phyloP scores from a whole-genome alignment of 1,140 invertebrate species.

The Bombyx mandarina region DNA sequence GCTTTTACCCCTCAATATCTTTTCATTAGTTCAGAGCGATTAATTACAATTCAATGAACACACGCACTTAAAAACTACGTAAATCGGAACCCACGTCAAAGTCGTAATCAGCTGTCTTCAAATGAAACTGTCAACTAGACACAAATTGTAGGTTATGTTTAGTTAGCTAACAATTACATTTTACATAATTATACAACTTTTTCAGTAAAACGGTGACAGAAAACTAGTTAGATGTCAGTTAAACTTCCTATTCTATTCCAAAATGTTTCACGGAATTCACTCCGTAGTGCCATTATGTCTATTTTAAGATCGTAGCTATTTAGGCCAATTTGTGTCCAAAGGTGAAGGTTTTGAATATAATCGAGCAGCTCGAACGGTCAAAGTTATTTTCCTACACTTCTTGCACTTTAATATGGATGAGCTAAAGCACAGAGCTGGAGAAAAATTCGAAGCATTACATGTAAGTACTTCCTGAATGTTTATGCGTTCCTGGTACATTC shows the following conservation, averaged over 20 bases:
- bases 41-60: too few relatives aligned
- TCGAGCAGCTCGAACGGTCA: constrained; percentile 34
- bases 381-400: constrained; percentile 27
- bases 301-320: constrained; percentile 50
- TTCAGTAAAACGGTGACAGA: constrained; percentile 5
- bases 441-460: constrained; percentile 54
- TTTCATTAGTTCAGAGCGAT: too few relatives aligned
- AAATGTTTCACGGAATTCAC: constrained; percentile 9
- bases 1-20: too few relatives aligned
- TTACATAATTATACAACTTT: constrained; percentile 15
- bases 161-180: constrained; percentile 18
- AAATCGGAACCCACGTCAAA: too few relatives aligned
- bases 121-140: constrained; percentile 17
- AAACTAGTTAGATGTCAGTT: constrained; percentile 1
- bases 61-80: too few relatives aligned
- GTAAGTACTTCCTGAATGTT: constrained; percentile 35
- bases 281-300: constrained; percentile 43
- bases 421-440: constrained; percentile 50
- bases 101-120: constrained; percentile 8
- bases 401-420: constrained; percentile 49
- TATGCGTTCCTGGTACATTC: constrained; percentile 24
- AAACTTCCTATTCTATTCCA: constrained; percentile 2
- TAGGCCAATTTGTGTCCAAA: constrained; percentile 59
- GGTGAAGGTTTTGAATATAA: constrained; percentile 58
- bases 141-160: constrained; percentile 30